phyloP scores from a whole-genome alignment of 2,113 vertebrate species.

The Colius striatus region DNA sequence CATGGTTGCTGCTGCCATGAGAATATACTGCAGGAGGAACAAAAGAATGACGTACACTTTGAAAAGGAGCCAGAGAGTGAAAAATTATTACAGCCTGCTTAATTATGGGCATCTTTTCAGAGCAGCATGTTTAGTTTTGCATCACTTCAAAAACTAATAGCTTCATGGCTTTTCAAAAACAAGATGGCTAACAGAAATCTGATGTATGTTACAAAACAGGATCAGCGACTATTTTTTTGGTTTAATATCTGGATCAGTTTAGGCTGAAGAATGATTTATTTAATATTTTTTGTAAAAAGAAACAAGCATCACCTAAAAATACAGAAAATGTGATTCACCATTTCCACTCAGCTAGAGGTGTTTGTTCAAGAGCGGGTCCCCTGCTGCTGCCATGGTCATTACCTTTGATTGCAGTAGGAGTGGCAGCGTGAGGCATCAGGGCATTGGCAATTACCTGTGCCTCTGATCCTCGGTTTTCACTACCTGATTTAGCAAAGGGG shows the following conservation, averaged over 20 bases:
- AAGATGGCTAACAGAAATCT: background rate
- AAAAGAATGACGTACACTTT: constrained; percentile 40
- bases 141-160: constrained; percentile 29
- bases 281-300: background rate
- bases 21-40: constrained; percentile 24
- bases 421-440: background rate
- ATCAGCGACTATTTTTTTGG: rapidly evolving
- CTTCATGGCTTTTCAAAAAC: background rate
- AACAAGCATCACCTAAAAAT: background rate
- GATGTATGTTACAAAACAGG: background rate
- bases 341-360: background rate
- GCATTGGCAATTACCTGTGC: rapidly evolving
- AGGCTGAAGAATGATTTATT: background rate
- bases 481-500: background rate
- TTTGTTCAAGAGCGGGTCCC: background rate
- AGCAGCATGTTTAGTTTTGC: constrained; percentile 60
- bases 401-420: background rate
- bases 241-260: background rate
- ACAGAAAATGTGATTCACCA: background rate
- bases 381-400: background rate
- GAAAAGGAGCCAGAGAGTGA: constrained; percentile 54
- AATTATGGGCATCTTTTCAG: constrained; percentile 47
- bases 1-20: constrained; percentile 33
- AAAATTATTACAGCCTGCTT: constrained; percentile 39
- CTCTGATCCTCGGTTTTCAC: rapidly evolving